These are phyloP conservation scores for Silurus aristotelis DNA, from an alignment of 2,797 vertebrate species.

Conservation along the genomic window DNA sequence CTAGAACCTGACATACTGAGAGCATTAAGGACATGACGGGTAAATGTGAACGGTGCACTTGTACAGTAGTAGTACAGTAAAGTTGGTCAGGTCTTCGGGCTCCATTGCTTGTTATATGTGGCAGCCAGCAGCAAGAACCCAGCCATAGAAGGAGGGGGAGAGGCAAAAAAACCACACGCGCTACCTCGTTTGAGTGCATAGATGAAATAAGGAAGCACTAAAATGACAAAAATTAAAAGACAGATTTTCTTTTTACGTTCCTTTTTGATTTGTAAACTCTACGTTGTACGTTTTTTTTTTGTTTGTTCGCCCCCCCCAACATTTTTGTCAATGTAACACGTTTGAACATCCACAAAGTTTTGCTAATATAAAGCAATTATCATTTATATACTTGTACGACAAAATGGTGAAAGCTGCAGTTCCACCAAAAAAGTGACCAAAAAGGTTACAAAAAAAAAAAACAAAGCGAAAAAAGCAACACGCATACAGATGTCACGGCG, in stretches of 20 bases:
- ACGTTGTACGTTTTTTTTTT: constrained; percentile 68
- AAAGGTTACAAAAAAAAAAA: constrained; percentile 67
- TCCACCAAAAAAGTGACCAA: constrained; percentile 65
- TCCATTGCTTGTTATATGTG: constrained; percentile 44
- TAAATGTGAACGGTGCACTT: constrained; percentile 4
- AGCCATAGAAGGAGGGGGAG: constrained; percentile 55
- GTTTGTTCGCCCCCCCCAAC: constrained; percentile 48
- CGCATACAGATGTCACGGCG: constrained; percentile 66
- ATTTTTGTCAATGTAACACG: constrained; percentile 68
- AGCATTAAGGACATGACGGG: neutral
- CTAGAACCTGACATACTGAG: neutral
- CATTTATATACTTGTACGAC: constrained; percentile 65
- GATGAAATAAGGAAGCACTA: constrained; percentile 99
- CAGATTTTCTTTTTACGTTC: constrained; percentile 73
- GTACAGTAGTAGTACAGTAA: constrained; percentile 36
- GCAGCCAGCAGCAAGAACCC: constrained; percentile 65
- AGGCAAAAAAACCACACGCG: constrained; percentile 68
- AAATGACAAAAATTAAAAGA: constrained; percentile 74
- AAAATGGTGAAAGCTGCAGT: constrained; percentile 77
- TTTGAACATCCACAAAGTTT: constrained; percentile 65
- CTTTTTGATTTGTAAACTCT: constrained; percentile 81
- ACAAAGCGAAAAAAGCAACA: constrained; percentile 62
- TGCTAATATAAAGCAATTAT: constrained; percentile 73
- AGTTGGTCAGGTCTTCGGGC: constrained; percentile 28
- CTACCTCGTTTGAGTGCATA: constrained; percentile 96